These are phyloP conservation scores for Drosophila acutilabella DNA, from an alignment of 2,888 invertebrate species.

Conservation along the genomic window DNA sequence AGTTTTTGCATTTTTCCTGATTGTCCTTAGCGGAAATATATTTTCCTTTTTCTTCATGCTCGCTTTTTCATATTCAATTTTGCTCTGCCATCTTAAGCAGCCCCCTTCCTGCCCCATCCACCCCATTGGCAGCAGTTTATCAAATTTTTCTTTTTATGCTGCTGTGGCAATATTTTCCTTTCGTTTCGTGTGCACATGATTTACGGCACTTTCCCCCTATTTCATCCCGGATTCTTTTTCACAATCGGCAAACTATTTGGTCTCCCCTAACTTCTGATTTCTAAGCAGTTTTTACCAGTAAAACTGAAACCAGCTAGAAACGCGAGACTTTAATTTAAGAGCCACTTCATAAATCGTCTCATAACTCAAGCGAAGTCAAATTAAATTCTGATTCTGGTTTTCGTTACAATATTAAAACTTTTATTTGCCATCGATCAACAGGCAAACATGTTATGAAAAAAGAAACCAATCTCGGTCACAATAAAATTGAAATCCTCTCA, in stretches of 20 bases:
- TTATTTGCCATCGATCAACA: slow-evolving; percentile 17
- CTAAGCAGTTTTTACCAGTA: slow-evolving; percentile 1
- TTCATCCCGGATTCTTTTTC: slow-evolving; percentile 4
- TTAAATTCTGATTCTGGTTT: not conserved
- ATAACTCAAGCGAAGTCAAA: slow-evolving; percentile 11
- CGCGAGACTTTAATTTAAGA: slow-evolving; percentile 35
- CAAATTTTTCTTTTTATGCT: slow-evolving; percentile 48
- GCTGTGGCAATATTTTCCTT: slow-evolving; percentile 39
- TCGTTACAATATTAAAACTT: not conserved
- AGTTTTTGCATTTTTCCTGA: slow-evolving; percentile 72
- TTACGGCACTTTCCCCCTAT: slow-evolving; percentile 45
- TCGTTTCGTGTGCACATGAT: slow-evolving; percentile 50
- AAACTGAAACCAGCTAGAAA: slow-evolving; percentile 2
- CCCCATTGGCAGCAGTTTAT: slow-evolving; percentile 36
- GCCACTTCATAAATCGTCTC: slow-evolving; percentile 28
- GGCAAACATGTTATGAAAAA: not conserved
- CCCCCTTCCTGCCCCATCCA: not conserved
- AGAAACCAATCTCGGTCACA: not conserved
- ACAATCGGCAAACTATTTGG: slow-evolving; percentile 47
- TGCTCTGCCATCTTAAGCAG: slow-evolving; percentile 31
- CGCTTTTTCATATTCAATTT: slow-evolving; percentile 52
- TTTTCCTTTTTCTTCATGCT: slow-evolving; percentile 39
- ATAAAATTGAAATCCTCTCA: not conserved
- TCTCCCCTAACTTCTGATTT: slow-evolving; percentile 7
- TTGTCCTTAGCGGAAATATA: slow-evolving; percentile 76